Conservation (phyloP, 2,888 invertebrate species). For the Junonia oenone region DNA sequence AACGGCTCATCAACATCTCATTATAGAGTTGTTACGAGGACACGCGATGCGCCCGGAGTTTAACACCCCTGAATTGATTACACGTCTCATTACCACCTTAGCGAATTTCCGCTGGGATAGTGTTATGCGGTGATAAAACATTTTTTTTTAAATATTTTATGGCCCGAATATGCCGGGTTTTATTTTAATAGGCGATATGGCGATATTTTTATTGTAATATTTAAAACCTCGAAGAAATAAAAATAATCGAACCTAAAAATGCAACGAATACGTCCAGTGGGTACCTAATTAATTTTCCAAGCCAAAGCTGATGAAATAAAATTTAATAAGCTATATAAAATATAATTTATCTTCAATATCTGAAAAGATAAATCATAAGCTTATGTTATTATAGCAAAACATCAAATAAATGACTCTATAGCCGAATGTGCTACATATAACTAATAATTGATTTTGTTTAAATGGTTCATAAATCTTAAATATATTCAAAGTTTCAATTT, state of each 20-base stretch:
- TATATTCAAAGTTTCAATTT: neutral
- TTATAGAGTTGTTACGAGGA: slow-evolving; percentile 34
- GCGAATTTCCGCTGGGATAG: slow-evolving; percentile 11
- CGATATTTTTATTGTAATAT: no score
- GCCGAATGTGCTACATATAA: neutral
- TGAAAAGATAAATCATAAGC: neutral
- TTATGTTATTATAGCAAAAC: neutral
- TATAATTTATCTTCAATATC: neutral
- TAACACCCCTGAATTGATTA: slow-evolving; percentile 29
- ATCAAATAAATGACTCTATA: neutral
- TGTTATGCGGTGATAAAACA: neutral
- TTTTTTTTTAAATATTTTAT: neutral
- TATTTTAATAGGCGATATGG: no score
- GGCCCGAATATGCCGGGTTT: neutral
- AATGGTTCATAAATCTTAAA: slow-evolving; percentile 8
- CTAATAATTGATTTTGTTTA: slow-evolving; percentile 7
- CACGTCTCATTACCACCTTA: slow-evolving; percentile 24
- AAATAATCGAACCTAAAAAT: no score
- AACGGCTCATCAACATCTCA: slow-evolving; percentile 38
- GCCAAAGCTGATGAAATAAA: no score
- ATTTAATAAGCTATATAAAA: no score
- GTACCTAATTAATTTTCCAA: no score
- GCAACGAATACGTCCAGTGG: no score
- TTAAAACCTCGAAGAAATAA: no score
- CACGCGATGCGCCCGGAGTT: slow-evolving; percentile 32